A percentile compares a stretch with the other conserved stretches of the same genome.
Conservation (phyloP, 2,113 vertebrate species). For the Paratilapia polleni region DNA sequence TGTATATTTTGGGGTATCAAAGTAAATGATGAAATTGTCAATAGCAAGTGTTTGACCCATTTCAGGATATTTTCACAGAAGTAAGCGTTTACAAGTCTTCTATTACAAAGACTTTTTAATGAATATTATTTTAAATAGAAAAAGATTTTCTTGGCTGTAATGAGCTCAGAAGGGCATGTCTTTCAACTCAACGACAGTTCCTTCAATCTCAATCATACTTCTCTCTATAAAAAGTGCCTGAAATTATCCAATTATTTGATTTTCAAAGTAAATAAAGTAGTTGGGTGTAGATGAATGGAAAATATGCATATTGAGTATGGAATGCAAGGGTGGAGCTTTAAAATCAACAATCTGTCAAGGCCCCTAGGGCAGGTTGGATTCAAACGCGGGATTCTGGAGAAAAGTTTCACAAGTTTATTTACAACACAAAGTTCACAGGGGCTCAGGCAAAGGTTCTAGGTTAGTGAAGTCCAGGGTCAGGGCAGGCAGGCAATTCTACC, state of each 20-base stretch:
- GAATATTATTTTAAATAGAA: neutral
- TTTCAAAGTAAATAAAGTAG: neutral
- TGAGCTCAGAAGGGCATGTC: neutral
- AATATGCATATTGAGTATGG: neutral
- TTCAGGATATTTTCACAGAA: neutral
- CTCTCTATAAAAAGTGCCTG: neutral
- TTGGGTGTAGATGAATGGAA: neutral
- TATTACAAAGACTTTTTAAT: fast-evolving
- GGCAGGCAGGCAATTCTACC: too few relatives aligned
- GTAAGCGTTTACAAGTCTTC: neutral
- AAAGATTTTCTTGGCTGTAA: neutral
- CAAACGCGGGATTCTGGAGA: too few relatives aligned
- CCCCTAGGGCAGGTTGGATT: too few relatives aligned
- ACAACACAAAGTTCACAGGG: too few relatives aligned
- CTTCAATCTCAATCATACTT: neutral
- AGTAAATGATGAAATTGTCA: neutral
- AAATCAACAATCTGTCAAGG: too few relatives aligned
- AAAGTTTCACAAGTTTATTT: too few relatives aligned
- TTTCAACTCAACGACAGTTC: neutral
- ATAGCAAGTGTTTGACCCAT: neutral
- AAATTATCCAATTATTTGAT: neutral
- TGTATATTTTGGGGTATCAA: neutral
- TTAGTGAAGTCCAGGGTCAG: too few relatives aligned
- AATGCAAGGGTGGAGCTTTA: neutral
- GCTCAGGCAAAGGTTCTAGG: too few relatives aligned